Evolutionary conservation across 2,797 vertebrate species (phyloP).

Genomic region (Hypotaenidia okinawae): DNA sequence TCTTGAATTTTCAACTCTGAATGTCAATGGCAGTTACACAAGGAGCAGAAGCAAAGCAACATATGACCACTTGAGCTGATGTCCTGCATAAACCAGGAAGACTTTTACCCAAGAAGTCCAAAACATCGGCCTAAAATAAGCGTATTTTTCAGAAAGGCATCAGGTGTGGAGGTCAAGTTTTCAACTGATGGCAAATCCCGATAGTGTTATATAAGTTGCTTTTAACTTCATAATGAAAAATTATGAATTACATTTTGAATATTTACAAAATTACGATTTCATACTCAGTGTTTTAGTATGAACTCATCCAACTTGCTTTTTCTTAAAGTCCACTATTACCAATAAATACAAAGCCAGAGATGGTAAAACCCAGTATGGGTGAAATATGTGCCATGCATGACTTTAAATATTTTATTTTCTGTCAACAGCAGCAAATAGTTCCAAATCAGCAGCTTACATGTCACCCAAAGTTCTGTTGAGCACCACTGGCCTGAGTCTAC

Average conservation of each 20-base stretch:
- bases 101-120: neutral
- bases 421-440: neutral
- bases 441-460: fast-evolving
- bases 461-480: neutral
- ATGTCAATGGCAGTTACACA: neutral
- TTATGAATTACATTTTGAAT: too few relatives aligned
- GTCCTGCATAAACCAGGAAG: neutral
- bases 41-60: neutral
- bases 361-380: neutral
- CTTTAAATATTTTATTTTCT: neutral
- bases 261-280: neutral
- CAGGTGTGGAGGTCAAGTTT: neutral
- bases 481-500: neutral
- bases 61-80: neutral
- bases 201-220: neutral
- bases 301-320: neutral
- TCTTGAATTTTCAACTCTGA: neutral
- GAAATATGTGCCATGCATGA: neutral
- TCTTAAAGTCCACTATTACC: neutral
- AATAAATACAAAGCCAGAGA: neutral
- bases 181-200: neutral
- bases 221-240: neutral
- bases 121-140: neutral
- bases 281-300: neutral
- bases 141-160: neutral